A percentile compares a stretch with the other conserved stretches of the same genome.
Evolutionary conservation across 2,797 vertebrate species (phyloP).

Genomic region (Microctenopoma stevenorrisi): DNA sequence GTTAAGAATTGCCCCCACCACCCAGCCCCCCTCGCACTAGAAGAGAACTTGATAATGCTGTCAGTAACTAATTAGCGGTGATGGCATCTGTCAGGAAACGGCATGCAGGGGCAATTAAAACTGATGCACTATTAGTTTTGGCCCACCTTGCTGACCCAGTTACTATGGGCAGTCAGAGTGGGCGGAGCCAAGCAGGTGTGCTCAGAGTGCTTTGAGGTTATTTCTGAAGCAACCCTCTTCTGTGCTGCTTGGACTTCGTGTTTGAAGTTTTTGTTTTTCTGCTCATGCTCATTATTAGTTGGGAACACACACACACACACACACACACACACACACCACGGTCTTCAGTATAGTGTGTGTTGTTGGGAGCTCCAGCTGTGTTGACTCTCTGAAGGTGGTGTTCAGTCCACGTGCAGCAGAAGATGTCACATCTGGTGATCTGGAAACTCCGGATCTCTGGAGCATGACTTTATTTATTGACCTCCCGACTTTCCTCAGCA

Average conservation of each 20-base stretch:
- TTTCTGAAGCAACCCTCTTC: constrained; percentile 53
- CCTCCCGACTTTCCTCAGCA: background rate
- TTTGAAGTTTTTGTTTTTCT: constrained; percentile 57
- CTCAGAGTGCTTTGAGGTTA: constrained; percentile 59
- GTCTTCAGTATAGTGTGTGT: constrained; percentile 4
- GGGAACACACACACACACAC: constrained; percentile 9
- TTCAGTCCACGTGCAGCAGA: background rate
- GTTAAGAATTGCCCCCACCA: constrained; percentile 32
- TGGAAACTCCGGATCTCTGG: no score
- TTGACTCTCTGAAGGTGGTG: constrained; percentile 2
- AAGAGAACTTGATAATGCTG: constrained; percentile 65
- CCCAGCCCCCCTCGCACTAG: constrained; percentile 32
- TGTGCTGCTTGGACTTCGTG: constrained; percentile 28
- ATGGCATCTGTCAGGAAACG: constrained; percentile 76
- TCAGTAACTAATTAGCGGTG: constrained; percentile 75
- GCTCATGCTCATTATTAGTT: constrained; percentile 26
- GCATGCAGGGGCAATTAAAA: constrained; percentile 76
- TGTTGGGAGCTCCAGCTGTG: constrained; percentile 31
- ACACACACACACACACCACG: constrained; percentile 2
- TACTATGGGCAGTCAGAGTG: constrained; percentile 52
- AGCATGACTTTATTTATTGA: background rate
- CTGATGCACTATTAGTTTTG: constrained; percentile 69
- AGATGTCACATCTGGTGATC: background rate
- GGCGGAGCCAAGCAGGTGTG: constrained; percentile 9
- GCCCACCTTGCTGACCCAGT: constrained; percentile 66